These are phyloP conservation scores for silkworm (Bombyx mori) DNA, from an alignment of 1,140 invertebrate species.

Conservation along the genomic window DNA sequence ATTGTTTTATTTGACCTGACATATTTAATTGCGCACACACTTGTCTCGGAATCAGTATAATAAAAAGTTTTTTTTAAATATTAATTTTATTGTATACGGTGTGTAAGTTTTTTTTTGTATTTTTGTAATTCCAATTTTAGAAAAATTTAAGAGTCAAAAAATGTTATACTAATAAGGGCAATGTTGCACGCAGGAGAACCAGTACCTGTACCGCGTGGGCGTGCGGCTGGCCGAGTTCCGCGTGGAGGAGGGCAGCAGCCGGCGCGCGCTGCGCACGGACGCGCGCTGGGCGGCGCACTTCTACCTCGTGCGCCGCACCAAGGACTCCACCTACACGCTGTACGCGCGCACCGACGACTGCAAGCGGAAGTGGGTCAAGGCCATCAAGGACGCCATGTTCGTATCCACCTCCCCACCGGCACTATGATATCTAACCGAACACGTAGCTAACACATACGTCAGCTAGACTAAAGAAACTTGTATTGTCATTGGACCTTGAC, in stretches of 20 bases:
- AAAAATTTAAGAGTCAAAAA: too few species aligned
- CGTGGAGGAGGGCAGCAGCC: slow-evolving; percentile 82
- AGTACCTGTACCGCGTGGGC: slow-evolving; percentile 92
- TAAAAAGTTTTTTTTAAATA: too few species aligned
- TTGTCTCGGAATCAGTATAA: too few species aligned
- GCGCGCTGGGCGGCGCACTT: slow-evolving; percentile 86
- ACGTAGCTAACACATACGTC: neutral
- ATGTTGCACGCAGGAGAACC: slow-evolving; percentile 79
- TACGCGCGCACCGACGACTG: slow-evolving; percentile 91
- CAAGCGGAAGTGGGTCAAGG: slow-evolving; percentile 92
- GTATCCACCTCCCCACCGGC: slow-evolving; percentile 32
- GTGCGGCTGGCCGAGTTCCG: slow-evolving; percentile 88
- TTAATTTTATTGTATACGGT: too few species aligned
- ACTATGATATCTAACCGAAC: neutral
- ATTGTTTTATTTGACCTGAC: too few species aligned
- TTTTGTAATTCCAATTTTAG: too few species aligned
- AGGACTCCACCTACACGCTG: slow-evolving; percentile 89
- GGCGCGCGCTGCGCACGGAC: slow-evolving; percentile 76
- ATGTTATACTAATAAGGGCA: neutral
- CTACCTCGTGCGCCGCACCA: slow-evolving; percentile 86
- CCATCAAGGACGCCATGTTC: slow-evolving; percentile 92
- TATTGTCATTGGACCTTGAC: neutral
- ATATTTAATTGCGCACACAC: too few species aligned
- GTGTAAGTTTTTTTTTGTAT: too few species aligned
- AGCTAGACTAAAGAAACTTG: neutral